phyloP scores from a whole-genome alignment of 1,140 invertebrate genomes.

The Panulirus ornatus region DNA sequence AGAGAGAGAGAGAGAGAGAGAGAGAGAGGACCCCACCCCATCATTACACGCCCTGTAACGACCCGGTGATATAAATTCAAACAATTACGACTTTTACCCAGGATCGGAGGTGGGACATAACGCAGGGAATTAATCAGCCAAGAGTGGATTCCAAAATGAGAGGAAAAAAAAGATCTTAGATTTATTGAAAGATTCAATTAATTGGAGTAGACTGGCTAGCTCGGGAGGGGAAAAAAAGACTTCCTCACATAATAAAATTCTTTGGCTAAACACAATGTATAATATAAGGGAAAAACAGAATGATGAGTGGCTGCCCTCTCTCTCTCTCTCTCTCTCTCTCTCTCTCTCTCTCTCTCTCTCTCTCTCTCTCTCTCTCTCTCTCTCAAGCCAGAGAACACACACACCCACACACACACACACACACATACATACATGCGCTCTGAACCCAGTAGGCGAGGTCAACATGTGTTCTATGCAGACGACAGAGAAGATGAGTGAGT shows the following conservation, averaged over 20 bases:
- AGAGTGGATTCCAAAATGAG: slow-evolving; percentile 2
- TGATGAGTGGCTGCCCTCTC: too few species aligned
- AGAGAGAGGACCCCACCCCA: neutral
- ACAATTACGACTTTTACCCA: neutral
- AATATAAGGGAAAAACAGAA: neutral
- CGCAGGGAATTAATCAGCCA: slow-evolving; percentile 4
- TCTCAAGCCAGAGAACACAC: too few species aligned
- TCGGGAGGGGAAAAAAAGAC: neutral
- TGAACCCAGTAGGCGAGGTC: too few species aligned
- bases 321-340: neutral
- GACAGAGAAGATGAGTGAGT: too few species aligned
- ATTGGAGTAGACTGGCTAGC: neutral
- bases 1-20: too few species aligned
- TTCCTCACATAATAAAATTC: neutral
- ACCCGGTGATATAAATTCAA: neutral
- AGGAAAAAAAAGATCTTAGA: slow-evolving; percentile 1
- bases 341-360: neutral
- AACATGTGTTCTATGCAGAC: too few species aligned
- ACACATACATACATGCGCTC: neutral
- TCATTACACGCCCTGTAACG: neutral
- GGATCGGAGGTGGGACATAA: neutral
- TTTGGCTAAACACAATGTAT: neutral
- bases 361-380: neutral
- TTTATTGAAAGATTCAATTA: slow-evolving; percentile 1
- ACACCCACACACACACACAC: too few species aligned